A percentile compares a stretch with the other conserved stretches of the same genome.
Evolutionary conservation across 1,140 invertebrate genomes (phyloP).

Genomic region (Drosophila equinoxialis): DNA sequence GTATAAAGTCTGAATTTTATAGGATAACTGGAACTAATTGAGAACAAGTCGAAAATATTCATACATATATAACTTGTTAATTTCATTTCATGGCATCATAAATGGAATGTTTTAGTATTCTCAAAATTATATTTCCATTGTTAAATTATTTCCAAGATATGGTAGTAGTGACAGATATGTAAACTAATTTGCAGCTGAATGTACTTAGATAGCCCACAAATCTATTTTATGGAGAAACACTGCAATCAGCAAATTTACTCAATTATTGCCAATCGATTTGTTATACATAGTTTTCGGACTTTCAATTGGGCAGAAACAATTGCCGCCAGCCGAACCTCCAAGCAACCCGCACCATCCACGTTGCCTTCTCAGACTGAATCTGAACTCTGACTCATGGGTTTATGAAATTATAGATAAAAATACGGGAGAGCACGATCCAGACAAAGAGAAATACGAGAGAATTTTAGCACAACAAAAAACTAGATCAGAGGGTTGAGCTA

Average conservation of each 20-base stretch:
- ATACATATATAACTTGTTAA: too few species aligned
- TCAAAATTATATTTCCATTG: not conserved
- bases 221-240: constrained; percentile 31
- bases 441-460: not conserved
- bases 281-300: not conserved
- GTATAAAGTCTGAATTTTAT: too few species aligned
- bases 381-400: not conserved
- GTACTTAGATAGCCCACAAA: constrained; percentile 13
- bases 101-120: too few species aligned
- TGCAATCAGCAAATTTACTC: constrained; percentile 9
- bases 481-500: too few species aligned
- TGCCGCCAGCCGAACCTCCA: too few species aligned
- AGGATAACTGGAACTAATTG: too few species aligned
- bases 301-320: constrained; percentile 1
- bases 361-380: not conserved
- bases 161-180: constrained; percentile 4
- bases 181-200: constrained; percentile 11
- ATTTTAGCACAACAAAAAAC: not conserved
- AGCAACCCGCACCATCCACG: not conserved
- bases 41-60: too few species aligned
- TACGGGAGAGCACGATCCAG: not conserved
- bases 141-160: not conserved
- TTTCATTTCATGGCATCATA: too few species aligned
- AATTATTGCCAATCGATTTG: constrained; percentile 2
- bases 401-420: not conserved